Percentiles rank a stretch among this genome's conserved stretches.
These are phyloP conservation scores for Diploptera punctata DNA, from an alignment of 2,888 invertebrate genomes.

Conservation along the genomic window DNA sequence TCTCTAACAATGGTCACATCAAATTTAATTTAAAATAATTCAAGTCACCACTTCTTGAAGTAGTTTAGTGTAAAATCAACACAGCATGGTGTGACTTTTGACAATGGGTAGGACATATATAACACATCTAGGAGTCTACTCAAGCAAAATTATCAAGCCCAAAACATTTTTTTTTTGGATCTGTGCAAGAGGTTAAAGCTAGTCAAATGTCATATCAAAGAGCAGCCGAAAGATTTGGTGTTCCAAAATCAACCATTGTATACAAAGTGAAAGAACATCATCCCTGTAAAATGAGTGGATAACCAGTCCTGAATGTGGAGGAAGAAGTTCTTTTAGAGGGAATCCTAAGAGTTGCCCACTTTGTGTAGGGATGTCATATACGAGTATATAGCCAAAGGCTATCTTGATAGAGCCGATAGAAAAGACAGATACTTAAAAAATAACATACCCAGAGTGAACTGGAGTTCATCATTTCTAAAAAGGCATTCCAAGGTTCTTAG, in stretches of 20 bases:
- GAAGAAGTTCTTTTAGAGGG: background rate
- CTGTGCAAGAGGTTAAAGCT: too few species aligned
- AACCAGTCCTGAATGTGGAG: background rate
- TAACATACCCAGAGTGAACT: background rate
- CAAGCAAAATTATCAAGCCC: background rate
- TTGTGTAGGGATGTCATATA: too few species aligned
- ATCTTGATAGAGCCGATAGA: background rate
- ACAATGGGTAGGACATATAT: too few species aligned
- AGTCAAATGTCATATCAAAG: background rate
- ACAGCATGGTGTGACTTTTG: too few species aligned
- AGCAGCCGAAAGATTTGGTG: background rate
- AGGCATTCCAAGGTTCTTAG: background rate
- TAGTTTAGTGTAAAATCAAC: too few species aligned
- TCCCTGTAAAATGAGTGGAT: background rate
- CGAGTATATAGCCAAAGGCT: background rate
- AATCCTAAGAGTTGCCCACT: background rate
- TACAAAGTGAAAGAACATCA: background rate
- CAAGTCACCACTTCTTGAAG: too few species aligned
- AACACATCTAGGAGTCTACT: background rate
- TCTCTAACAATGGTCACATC: too few species aligned
- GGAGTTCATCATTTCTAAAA: background rate
- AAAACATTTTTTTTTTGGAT: background rate
- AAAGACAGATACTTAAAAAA: background rate
- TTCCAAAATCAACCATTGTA: too few species aligned
- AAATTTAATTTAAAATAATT: too few species aligned